Base-by-base conservation (phyloP, 2,113 vertebrate species). In the Hystrix brachyura region DNA sequence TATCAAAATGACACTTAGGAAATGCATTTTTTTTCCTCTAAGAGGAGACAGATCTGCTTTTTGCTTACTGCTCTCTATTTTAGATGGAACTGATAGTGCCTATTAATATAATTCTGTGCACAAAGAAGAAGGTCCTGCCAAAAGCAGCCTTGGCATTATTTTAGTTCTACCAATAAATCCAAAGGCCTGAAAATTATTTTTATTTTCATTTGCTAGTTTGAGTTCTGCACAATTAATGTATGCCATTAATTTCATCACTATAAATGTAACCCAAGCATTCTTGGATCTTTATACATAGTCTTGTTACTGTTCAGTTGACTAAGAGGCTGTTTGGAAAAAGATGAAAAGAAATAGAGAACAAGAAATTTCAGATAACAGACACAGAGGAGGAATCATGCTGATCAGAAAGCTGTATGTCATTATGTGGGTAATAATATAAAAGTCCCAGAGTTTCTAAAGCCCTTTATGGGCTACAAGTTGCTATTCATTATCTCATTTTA, bases 21-120 rank as follows among this genome's bases (percentile, higher is more conserved):
- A 94, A 84, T 55, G 46, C 38, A 62, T 57, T 93, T 80, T 17
- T 62, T 32, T 34, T n/a, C 76, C 43, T 74, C 59, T 53, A 46
- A 67, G 38, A 76, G 18, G 46, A 93, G 94, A 94, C 15, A 87
- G 85, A 74, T 60, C 62, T 13, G 59, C 25, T 87, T 57, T 78
- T 65, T 38, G 1, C 32, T 93, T 38, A 51, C 8, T 60, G 67
- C 84, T 93, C 23, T 60, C 82, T 69, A 84, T 80, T 82, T 91
- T 81, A 95, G 94, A 92, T 80, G 65, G 76, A 93, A 86, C 32
- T 43, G 76, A 85, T 93, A 96, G 38, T 88, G 88, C 69, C 92
- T 96, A 80, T 95, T 96, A 96, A 97, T 98, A 95, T 74, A 95
- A 97, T 94, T 94, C 87, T 80, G 48, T 48, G 34, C 92, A 80